These are phyloP conservation scores for Gymnocypris eckloni DNA, from an alignment of 2,797 vertebrate species.

Conservation along the genomic window DNA sequence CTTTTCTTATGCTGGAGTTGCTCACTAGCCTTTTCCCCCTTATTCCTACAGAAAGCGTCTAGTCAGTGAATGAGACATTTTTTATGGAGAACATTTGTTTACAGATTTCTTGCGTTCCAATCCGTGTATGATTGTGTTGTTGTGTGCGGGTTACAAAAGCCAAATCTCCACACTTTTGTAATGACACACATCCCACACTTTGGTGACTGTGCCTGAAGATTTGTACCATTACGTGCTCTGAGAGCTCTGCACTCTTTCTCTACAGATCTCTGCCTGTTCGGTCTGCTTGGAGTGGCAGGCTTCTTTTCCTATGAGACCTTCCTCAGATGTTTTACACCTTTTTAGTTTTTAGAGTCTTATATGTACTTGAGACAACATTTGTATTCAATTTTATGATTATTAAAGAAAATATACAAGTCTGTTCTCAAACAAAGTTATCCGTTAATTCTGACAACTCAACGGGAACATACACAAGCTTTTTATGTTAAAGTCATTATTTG, in stretches of 20 bases:
- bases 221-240: constrained; percentile 65
- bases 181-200: constrained; percentile 59
- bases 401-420: constrained; percentile 69
- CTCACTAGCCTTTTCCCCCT: constrained; percentile 60
- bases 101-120: constrained; percentile 60
- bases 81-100: constrained; percentile 70
- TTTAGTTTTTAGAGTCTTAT: constrained; percentile 70
- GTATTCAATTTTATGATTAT: constrained; percentile 74
- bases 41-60: constrained; percentile 57
- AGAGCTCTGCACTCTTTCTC: constrained; percentile 63
- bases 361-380: constrained; percentile 70
- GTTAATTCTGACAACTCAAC: neutral
- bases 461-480: neutral
- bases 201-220: constrained; percentile 72
- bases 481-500: neutral
- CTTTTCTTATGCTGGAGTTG: constrained; percentile 68
- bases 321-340: constrained; percentile 67
- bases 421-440: constrained; percentile 4
- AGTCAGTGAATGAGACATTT: constrained; percentile 61
- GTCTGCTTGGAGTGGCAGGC: constrained; percentile 52
- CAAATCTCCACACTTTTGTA: constrained; percentile 62
- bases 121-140: constrained; percentile 52
- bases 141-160: constrained; percentile 62
- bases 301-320: constrained; percentile 59
- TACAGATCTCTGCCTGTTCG: constrained; percentile 55